These are phyloP conservation scores for Drosophila kohkoa DNA, from an alignment of 1,140 invertebrate species.

Conservation along the genomic window DNA sequence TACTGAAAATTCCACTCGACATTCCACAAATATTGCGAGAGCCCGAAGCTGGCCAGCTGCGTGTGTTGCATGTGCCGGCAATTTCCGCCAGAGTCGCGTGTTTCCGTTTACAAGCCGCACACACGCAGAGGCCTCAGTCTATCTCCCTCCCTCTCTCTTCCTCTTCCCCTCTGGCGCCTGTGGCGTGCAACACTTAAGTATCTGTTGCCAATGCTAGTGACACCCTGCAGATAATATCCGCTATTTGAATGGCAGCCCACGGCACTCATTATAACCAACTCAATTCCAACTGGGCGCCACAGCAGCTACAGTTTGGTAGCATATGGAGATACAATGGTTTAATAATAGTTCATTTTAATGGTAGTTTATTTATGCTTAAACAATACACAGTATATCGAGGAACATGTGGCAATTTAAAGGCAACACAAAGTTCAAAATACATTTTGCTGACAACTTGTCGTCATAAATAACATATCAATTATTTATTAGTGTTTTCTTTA, in stretches of 20 bases:
- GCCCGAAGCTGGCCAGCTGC: conserved; percentile 32
- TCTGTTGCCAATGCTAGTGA: conserved; percentile 64
- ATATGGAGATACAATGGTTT: neutral
- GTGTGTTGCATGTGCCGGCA: conserved; percentile 76
- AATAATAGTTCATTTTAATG: neutral
- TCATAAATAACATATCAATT: too few relatives aligned
- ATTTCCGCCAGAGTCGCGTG: conserved; percentile 77
- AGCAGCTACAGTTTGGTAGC: neutral
- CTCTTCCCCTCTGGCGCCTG: neutral
- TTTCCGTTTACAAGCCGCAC: conserved; percentile 63
- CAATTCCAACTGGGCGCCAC: conserved; percentile 4
- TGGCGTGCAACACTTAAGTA: conserved; percentile 68
- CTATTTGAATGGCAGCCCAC: conserved; percentile 55
- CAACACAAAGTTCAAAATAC: neutral
- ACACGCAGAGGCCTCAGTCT: conserved; percentile 38
- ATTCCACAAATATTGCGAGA: conserved; percentile 30
- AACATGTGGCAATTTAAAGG: neutral
- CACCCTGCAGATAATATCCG: conserved; percentile 74
- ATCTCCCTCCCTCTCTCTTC: neutral
- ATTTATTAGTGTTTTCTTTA: too few relatives aligned
- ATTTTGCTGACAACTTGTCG: too few relatives aligned
- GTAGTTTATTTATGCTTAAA: neutral
- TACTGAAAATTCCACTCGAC: conserved; percentile 31
- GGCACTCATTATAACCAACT: conserved; percentile 51
- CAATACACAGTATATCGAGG: neutral